Base-by-base conservation (phyloP, 2,113 vertebrate genomes). In the Phalacrocorax carbo region DNA sequence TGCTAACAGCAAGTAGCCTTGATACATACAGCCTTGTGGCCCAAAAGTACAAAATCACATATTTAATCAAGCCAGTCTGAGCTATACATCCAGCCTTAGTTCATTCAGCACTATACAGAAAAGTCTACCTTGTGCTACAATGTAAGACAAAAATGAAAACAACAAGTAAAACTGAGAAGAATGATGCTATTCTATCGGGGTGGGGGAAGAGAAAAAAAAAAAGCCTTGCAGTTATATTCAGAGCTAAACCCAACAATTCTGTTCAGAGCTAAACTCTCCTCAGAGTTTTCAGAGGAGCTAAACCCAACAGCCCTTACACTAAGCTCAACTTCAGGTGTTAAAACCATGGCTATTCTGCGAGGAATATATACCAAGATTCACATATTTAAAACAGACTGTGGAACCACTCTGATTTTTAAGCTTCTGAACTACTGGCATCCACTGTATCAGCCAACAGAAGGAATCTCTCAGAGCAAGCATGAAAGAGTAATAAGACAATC, bases 161-260 rank as follows among this genome's bases (percentile, higher is more conserved):
- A 87, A 65, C 44, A 82, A 73, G 76, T 22, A 82, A 27, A 76
- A 79, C 20, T 22, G 26, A 92, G 34, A 86, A 69, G 38, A 60
- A 86, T 10, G 0, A 75, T 46, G 14, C 29, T 44, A 32, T 15
- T 7, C 12, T 71, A 7, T 0, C 10, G 21, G 22, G 9, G 10
- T 6, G 2, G 8, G 8, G 21, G 14, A 14, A 14, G 21, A 18
- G 34, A 7, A 18, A 18, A 46, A 46, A 46, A 46, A 44, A 4
- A n/a, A 84, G 15, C 16, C 15, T 18, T 44, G 71, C 23, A 77
- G 29, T 61, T 52, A 20, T 26, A 55, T 16, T 55, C 32, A 65
- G 55, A 77, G 30, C 25, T 44, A 55, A 77, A 73, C 20, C 22
- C 7, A 82, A 40, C 29, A 84, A 42, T 30, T 40, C 30, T 15